Conservation (phyloP, 2,888 invertebrate genomes). For the Hirtodrosophila trivittata region DNA sequence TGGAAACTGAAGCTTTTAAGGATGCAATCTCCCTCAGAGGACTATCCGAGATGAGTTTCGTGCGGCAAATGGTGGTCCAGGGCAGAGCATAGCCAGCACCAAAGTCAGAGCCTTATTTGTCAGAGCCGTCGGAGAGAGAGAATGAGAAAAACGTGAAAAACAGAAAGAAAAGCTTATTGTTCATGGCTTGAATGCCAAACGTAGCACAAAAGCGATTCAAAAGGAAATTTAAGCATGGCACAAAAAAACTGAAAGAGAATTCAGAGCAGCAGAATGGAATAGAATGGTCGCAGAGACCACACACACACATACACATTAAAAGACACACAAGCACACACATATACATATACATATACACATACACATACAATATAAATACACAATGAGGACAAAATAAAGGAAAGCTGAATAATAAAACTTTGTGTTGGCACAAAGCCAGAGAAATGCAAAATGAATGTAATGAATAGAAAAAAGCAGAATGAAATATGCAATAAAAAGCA, state of each 20-base stretch:
- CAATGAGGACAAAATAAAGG: conserved; percentile 50
- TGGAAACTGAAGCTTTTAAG: too few species aligned
- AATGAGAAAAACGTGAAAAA: conserved; percentile 20
- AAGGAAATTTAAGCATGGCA: conserved; percentile 55
- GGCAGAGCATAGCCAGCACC: too few species aligned
- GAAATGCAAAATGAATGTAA: conserved; percentile 64
- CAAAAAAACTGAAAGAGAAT: conserved; percentile 55
- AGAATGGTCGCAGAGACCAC: conserved; percentile 38
- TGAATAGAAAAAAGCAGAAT: conserved; percentile 58
- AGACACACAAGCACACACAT: conserved; percentile 1
- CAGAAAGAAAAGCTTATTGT: conserved; percentile 63
- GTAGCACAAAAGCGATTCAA: conserved; percentile 64
- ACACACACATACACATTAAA: conserved; percentile 20
- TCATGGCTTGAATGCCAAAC: conserved; percentile 57
- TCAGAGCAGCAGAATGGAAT: conserved; percentile 44
- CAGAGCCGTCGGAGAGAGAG: not conserved
- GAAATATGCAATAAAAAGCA: conserved; percentile 47
- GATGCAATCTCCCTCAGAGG: too few species aligned
- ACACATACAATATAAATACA: conserved; percentile 13
- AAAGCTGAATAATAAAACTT: conserved; percentile 58
- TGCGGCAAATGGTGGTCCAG: too few species aligned
- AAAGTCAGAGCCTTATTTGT: too few species aligned
- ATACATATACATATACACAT: conserved; percentile 19
- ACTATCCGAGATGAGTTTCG: too few species aligned
- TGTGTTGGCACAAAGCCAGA: conserved; percentile 60